Evolutionary conservation across 2,113 vertebrate genomes (phyloP).

Genomic region (Amphiprion percula): DNA sequence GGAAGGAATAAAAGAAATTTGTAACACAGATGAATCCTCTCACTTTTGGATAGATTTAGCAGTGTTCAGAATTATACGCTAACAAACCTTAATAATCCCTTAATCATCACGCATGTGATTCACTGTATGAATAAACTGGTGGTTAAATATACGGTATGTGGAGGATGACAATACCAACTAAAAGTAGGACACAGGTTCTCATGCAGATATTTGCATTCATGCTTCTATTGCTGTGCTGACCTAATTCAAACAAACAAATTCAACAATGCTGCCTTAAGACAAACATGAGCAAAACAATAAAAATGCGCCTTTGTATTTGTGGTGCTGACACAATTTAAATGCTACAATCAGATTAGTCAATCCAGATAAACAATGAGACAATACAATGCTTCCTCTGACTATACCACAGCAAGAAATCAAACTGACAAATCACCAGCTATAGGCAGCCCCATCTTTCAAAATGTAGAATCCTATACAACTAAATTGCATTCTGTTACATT

Average conservation of each 20-base stretch:
- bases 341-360: slow-evolving; percentile 7
- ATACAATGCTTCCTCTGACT: neutral
- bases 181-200: slow-evolving; percentile 35
- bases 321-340: slow-evolving; percentile 23
- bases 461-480: too few species aligned
- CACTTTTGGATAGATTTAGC: slow-evolving; percentile 20
- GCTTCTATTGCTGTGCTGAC: slow-evolving; percentile 12
- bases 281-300: slow-evolving; percentile 5
- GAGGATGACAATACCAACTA: neutral
- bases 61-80: slow-evolving; percentile 1
- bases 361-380: neutral
- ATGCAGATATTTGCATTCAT: slow-evolving; percentile 7
- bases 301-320: slow-evolving; percentile 6
- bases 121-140: neutral
- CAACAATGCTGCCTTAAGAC: slow-evolving; percentile 25
- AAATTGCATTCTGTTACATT: too few species aligned
- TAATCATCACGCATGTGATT: neutral
- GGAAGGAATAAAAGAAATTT: slow-evolving; percentile 65
- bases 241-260: slow-evolving; percentile 33
- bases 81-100: neutral
- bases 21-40: slow-evolving; percentile 23
- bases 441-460: too few species aligned
- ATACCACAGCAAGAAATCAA: neutral
- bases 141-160: neutral
- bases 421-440: slow-evolving; percentile 1